Conservation (phyloP, 2,888 invertebrate species). For the Parnassius glacialis region DNA sequence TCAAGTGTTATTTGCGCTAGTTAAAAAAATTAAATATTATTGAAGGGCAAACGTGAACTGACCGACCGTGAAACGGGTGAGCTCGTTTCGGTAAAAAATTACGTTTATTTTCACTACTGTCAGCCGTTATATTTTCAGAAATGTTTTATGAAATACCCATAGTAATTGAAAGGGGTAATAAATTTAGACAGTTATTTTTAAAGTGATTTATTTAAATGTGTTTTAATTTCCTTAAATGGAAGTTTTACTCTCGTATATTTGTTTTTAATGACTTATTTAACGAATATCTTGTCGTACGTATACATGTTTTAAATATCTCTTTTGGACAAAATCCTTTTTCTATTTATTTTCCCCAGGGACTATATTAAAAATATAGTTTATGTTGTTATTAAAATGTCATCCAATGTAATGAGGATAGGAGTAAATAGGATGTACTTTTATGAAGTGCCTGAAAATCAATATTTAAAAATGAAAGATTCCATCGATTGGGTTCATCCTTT, state of each 20-base stretch:
- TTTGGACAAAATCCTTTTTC: too few species aligned
- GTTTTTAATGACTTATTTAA: too few species aligned
- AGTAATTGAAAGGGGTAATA: slow-evolving; percentile 2
- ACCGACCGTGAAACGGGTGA: slow-evolving; percentile 7
- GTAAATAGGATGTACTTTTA: too few species aligned
- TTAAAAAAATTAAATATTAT: slow-evolving; percentile 17
- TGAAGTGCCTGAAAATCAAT: too few species aligned
- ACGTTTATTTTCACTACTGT: slow-evolving; percentile 14
- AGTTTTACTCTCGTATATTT: neutral
- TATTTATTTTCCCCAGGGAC: too few species aligned
- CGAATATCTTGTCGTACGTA: too few species aligned
- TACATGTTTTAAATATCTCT: too few species aligned
- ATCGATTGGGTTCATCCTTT: too few species aligned
- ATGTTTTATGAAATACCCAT: slow-evolving; percentile 13
- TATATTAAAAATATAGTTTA: too few species aligned
- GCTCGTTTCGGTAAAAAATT: slow-evolving; percentile 9
- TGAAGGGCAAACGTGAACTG: slow-evolving; percentile 18
- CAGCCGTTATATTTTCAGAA: slow-evolving; percentile 6
- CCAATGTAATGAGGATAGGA: too few species aligned
- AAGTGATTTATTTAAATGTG: slow-evolving; percentile 3
- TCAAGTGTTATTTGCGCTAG: slow-evolving; percentile 16
- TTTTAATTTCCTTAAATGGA: neutral
- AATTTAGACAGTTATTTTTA: slow-evolving; percentile 3
- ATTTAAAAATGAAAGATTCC: too few species aligned
- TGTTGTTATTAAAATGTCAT: too few species aligned